Conservation (phyloP, 2,113 vertebrate genomes). For the Acanthochromis polyacanthus region DNA sequence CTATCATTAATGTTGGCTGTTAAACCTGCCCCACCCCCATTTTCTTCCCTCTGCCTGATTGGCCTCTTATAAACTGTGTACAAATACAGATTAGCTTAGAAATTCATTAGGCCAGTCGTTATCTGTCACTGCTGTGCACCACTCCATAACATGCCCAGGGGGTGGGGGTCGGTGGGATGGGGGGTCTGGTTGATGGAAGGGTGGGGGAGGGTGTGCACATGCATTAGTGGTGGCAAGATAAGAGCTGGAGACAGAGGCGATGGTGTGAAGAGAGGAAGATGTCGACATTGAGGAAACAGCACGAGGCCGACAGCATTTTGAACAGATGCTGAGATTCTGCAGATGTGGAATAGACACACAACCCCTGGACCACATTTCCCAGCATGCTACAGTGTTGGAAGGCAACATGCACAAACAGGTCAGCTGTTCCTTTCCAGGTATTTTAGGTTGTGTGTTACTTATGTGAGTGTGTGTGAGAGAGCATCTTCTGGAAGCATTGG, state of each 20-base stretch:
- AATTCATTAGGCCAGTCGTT: constrained; percentile 82
- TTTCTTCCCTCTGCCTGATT: constrained; percentile 20
- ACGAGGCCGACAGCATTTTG: constrained; percentile 60
- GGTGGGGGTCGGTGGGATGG: neutral
- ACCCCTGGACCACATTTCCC: constrained; percentile 34
- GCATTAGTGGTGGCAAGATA: constrained; percentile 38
- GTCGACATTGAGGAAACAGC: constrained; percentile 40
- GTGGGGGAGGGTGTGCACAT: neutral
- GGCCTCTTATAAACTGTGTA: constrained; percentile 72
- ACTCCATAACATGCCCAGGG: constrained; percentile 75
- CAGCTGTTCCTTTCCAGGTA: constrained; percentile 39
- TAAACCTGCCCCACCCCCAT: neutral
- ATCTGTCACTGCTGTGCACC: constrained; percentile 74
- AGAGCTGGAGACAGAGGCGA: constrained; percentile 22
- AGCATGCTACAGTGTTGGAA: constrained; percentile 29
- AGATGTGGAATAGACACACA: constrained; percentile 34
- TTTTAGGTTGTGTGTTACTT: constrained; percentile 13
- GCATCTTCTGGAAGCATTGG: constrained; percentile 8
- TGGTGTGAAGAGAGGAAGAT: neutral
- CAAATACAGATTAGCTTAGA: constrained; percentile 84
- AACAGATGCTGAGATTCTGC: constrained; percentile 68
- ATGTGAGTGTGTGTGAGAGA: constrained; percentile 1
- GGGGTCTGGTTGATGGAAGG: neutral
- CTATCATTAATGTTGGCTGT: constrained; percentile 19
- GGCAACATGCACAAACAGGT: neutral